Evolutionary conservation across 64 coral and sea anemone genomes (phyloP).

Genomic region (Cladopsammia gracilis): DNA sequence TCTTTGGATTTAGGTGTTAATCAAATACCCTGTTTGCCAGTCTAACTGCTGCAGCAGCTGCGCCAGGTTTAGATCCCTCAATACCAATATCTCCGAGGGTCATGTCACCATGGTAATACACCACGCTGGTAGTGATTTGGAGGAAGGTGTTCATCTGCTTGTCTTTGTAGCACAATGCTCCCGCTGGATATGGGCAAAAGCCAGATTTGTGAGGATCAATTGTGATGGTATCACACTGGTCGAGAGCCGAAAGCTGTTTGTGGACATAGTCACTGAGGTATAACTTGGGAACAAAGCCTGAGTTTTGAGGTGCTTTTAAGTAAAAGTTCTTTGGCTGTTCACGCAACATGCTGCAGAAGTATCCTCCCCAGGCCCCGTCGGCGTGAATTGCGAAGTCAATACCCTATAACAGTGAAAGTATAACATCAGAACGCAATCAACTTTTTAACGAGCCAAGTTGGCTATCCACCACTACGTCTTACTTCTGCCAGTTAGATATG

Average conservation of each 20-base stretch:
- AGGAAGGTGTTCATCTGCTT: slow-evolving; percentile 72
- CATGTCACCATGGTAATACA: slow-evolving; percentile 62
- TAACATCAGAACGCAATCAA: too few relatives aligned
- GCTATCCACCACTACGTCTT: too few relatives aligned
- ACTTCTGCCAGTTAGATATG: too few relatives aligned
- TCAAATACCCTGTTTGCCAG: slow-evolving; percentile 75
- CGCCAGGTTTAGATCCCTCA: slow-evolving; percentile 92
- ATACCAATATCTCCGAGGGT: slow-evolving; percentile 84
- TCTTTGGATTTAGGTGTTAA: background rate
- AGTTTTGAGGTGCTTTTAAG: background rate
- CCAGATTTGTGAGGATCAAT: slow-evolving; percentile 89
- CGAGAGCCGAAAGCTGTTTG: slow-evolving; percentile 43
- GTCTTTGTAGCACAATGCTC: slow-evolving; percentile 77
- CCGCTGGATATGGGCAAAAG: slow-evolving; percentile 84
- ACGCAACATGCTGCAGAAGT: slow-evolving; percentile 56
- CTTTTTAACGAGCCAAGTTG: too few relatives aligned
- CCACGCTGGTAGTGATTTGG: slow-evolving; percentile 65
- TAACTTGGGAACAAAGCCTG: slow-evolving; percentile 55
- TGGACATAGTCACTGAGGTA: slow-evolving; percentile 33
- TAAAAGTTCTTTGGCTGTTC: too few relatives aligned
- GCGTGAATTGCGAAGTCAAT: slow-evolving; percentile 59
- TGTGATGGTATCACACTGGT: slow-evolving; percentile 74
- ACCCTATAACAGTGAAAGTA: slow-evolving; percentile 2
- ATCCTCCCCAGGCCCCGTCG: slow-evolving; percentile 72
- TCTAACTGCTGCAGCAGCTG: slow-evolving; percentile 63